Conservation (phyloP, 2,113 vertebrate genomes). For the Cyprinodon variegatus region DNA sequence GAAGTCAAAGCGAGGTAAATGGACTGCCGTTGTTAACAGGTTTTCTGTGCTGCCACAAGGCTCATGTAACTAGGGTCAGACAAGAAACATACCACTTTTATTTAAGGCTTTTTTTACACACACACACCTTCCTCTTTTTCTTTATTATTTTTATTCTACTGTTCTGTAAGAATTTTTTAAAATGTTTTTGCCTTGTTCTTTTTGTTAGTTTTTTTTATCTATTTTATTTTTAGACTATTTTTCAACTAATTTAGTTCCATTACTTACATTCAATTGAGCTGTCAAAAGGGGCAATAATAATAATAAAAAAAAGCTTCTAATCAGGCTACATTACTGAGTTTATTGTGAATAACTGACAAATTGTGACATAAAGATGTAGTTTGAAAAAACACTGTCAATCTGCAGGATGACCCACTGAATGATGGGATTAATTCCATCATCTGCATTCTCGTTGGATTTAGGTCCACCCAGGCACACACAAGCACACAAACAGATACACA, state of each 20-base stretch:
- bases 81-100: slow-evolving; percentile 36
- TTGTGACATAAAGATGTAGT: neutral
- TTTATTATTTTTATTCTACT: neutral
- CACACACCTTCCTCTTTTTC: neutral
- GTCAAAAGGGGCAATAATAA: neutral
- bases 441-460: slow-evolving; percentile 63
- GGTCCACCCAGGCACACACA: slow-evolving; percentile 6
- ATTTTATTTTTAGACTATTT: neutral
- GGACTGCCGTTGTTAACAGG: slow-evolving; percentile 68
- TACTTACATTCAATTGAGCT: neutral
- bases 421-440: slow-evolving; percentile 72
- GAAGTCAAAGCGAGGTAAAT: slow-evolving; percentile 56
- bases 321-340: neutral
- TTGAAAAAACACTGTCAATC: slow-evolving; percentile 39
- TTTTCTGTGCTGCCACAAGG: slow-evolving; percentile 46
- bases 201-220: neutral
- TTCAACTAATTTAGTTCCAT: neutral
- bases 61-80: slow-evolving; percentile 63
- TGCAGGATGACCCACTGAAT: slow-evolving; percentile 71
- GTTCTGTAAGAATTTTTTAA: neutral
- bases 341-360: too few relatives aligned
- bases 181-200: too few relatives aligned
- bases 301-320: neutral
- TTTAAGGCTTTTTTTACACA: slow-evolving; percentile 9
- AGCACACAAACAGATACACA: slow-evolving; percentile 5